Conservation (phyloP, 2,113 vertebrate species). For the Onychorhynchus coronatus region DNA sequence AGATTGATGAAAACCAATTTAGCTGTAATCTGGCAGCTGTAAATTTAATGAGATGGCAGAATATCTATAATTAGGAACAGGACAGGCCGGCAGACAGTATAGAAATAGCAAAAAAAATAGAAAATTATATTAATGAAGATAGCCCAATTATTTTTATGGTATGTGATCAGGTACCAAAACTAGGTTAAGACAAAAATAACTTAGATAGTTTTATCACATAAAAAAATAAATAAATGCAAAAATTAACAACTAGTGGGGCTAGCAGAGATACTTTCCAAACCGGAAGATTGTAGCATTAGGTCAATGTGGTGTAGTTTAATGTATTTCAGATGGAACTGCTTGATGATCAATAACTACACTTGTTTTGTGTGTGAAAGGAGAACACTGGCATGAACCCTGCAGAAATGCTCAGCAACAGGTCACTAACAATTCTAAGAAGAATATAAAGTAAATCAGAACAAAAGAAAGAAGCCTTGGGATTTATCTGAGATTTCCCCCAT, state of each 20-base stretch:
- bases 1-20: neutral
- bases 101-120: conserved; percentile 13
- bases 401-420: conserved; percentile 58
- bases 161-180: neutral
- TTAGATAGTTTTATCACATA: neutral
- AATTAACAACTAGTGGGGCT: neutral
- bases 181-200: neutral
- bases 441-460: conserved; percentile 51
- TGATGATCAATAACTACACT: conserved; percentile 45
- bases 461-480: conserved; percentile 55
- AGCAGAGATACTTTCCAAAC: conserved; percentile 32
- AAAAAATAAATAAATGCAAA: neutral
- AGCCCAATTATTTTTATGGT: neutral
- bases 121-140: conserved; percentile 2
- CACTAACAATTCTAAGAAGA: conserved; percentile 48
- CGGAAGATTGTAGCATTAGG: conserved; percentile 23
- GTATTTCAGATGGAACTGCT: neutral
- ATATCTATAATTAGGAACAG: conserved; percentile 8
- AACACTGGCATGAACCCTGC: conserved; percentile 16
- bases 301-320: conserved; percentile 14
- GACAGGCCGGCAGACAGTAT: neutral
- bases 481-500: conserved; percentile 51
- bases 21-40: neutral
- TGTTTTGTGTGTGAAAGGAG: conserved; percentile 37
- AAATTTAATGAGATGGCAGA: conserved; percentile 17